Evolutionary conservation across 2,888 invertebrate genomes (phyloP), one percentile per base, ranked within the genome.

Genomic region (Pandemis cinnamomeana): DNA sequence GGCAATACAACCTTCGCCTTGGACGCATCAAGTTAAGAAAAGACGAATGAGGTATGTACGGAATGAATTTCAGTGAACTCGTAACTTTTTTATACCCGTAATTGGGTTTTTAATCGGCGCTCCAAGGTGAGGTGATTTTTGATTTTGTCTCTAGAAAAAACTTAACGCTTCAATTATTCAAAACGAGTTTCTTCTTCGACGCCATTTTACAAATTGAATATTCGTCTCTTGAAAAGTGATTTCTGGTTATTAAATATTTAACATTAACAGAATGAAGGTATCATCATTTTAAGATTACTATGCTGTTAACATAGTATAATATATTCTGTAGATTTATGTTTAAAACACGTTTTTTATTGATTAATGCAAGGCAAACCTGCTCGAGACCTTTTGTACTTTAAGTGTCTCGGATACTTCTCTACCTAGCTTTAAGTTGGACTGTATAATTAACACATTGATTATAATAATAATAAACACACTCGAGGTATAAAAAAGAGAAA

Each of bases 341-440:
- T 62, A 63, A 55, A 72, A 69, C 68, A 48, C 41, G 68, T 72
- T 72, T 72, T 72, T 72, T 46, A 58, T 68, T 69, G 55, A 72
- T 72, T 58, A 69, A 46, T 72, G 68, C 72, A 72, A 72, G 72
- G 72, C 46, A 69, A 72, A 72, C 72, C 42, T 64, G 72, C 48
- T 72, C 20, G 48, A 69, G 63, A 36, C 63, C 68, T 64, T 69
- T 72, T 63, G 68, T 69, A 51, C 48, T 48, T 20, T 63, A 68
- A 41, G 20, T 68, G 27, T 27, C 58, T 10, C 20, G 27, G 58
- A 0, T 58, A 27, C 61, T 42, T 61, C 61, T 61, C 61, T 61
- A n/a, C 20, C 55, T 20, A 55, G 6, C 20, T n/a, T 55, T 20
- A 55, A 55, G 42, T 58, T 58, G 10, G 27, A 11, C 27, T 58